Conservation (phyloP, 37 sponge, comb jelly and placozoan species). For the Oscarella lobularis region DNA sequence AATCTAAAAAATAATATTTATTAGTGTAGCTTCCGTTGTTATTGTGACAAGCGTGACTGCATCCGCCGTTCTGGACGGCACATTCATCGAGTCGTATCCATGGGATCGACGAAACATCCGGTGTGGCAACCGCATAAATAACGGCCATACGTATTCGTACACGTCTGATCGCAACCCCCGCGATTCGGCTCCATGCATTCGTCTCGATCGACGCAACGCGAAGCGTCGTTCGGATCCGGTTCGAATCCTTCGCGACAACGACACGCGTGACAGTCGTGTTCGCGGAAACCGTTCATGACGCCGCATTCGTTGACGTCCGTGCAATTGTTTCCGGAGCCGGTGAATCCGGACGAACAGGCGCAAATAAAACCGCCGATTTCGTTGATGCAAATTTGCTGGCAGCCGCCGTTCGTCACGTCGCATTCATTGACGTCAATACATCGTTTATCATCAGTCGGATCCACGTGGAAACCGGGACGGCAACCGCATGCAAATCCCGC, state of each 20-base stretch:
- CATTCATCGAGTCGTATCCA: neutral
- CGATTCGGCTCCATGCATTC: neutral
- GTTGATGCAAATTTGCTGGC: slow-evolving; percentile 10
- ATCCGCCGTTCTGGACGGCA: too few relatives aligned
- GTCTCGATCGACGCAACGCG: neutral
- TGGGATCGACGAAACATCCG: neutral
- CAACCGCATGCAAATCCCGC: neutral
- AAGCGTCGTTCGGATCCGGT: neutral
- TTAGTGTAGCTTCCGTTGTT: too few relatives aligned
- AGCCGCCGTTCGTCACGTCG: neutral
- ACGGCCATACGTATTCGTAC: neutral
- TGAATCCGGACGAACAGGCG: neutral
- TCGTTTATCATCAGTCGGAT: neutral
- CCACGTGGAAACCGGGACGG: neutral
- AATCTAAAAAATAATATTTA: too few relatives aligned
- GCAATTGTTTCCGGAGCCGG: neutral
- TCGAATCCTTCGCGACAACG: neutral
- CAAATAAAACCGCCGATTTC: neutral
- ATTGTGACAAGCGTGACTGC: too few relatives aligned
- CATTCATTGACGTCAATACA: slow-evolving; percentile 6
- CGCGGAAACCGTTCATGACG: neutral
- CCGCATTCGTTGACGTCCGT: neutral
- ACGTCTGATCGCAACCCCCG: slow-evolving; percentile 3
- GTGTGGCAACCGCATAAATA: neutral
- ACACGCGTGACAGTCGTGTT: neutral